phyloP scores from a whole-genome alignment of 2,113 vertebrate genomes.

The Carlito syrichta region DNA sequence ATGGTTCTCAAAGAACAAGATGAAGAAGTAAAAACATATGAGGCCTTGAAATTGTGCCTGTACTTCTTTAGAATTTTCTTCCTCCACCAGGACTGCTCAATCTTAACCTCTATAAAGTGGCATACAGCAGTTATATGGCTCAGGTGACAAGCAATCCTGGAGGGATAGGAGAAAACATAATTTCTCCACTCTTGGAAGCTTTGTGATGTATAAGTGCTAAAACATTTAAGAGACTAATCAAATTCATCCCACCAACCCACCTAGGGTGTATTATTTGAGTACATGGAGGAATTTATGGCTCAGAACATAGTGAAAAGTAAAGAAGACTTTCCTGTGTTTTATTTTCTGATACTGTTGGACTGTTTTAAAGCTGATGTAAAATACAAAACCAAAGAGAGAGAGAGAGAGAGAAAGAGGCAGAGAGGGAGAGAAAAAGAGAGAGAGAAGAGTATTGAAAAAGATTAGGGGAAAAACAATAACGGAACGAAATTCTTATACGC shows the following conservation, averaged over 20 bases:
- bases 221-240: background rate
- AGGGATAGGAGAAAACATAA: background rate
- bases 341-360: background rate
- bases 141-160: background rate
- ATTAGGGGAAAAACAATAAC: background rate
- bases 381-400: background rate
- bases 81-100: background rate
- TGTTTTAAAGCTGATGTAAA: constrained; percentile 25
- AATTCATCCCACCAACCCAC: background rate
- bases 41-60: background rate
- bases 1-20: constrained; percentile 5
- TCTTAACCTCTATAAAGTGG: background rate
- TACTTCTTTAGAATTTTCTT: background rate
- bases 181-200: background rate
- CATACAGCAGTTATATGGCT: background rate
- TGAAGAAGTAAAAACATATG: background rate
- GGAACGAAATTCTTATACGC: background rate
- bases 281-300: background rate
- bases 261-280: background rate
- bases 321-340: background rate
- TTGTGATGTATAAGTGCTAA: background rate
- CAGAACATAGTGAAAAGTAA: background rate
- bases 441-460: background rate
- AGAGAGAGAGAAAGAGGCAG: background rate
- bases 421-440: background rate